Base-by-base conservation (phyloP, 2,797 vertebrate species). In the Anguilla megastoma region DNA sequence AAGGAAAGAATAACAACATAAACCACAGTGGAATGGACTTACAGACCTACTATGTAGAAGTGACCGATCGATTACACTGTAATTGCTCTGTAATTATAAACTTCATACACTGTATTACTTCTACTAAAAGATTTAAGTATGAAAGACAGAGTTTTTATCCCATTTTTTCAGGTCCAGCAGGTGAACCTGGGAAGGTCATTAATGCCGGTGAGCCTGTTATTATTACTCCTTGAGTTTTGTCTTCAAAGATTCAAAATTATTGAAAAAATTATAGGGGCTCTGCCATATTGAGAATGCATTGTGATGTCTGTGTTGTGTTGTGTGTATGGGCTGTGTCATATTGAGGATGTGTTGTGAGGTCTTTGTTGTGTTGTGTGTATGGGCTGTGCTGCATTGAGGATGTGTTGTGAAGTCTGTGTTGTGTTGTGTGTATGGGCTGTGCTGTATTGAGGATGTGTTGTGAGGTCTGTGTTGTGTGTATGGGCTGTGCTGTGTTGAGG, bases 131-230 rank as follows among this genome's bases (percentile, higher is more conserved):
- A 16, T 12, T 66, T 66, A 3, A 66, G 24, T 0, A 66, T 6
- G 3, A 84, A 54, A 54, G 48, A 56, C 54, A 3, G 27, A 2
- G 12, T 63, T 60, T 87, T 14, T 54, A 6, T 94, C 24, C 36
- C 36, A 36, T 36, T 90, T 90, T 93, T 89, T 74, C 90, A 99
- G 98, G 98, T 93, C 97, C 98, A 88, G 91, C 96, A 0, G 98
- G 98, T 86, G 71, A 93, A 89, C 92, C 97, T 82, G 98, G 98
- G 92, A 96, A 92, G 94, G 95, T 99, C 86, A 87, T 98, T 90
- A 97, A 95, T 90, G 95, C 97, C 95, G 98, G 98, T 99, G 95
- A 84, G 93, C 12, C 4, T 85, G 84, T 36, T 36, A 36, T 36
- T 36, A 36, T 36, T 36, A 36, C 36, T 36, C 1, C 36, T 12